These are phyloP conservation scores for Euthynnus affinis DNA, from an alignment of 2,797 vertebrate species.

Conservation along the genomic window DNA sequence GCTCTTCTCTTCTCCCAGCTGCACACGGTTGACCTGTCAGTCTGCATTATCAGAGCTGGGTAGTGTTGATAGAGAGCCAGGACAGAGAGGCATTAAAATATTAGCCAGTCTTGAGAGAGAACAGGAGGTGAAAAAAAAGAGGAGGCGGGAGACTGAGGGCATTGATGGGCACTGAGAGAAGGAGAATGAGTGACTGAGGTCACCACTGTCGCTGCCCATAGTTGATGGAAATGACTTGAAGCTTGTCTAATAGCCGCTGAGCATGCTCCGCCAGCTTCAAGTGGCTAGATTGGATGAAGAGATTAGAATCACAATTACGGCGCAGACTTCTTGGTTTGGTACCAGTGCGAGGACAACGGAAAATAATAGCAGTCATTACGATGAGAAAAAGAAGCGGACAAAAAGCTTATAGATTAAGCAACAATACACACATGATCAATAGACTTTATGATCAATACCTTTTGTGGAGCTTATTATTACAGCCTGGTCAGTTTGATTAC, in stretches of 20 bases:
- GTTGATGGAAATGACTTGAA: constrained; percentile 67
- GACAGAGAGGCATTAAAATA: constrained; percentile 68
- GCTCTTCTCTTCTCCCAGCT: constrained; percentile 43
- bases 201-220: constrained; percentile 34
- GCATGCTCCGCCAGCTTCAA: constrained; percentile 39
- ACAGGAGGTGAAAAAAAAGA: not conserved
- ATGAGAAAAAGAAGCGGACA: constrained; percentile 45
- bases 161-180: constrained; percentile 30
- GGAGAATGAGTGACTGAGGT: constrained; percentile 52
- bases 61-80: constrained; percentile 61
- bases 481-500: constrained; percentile 58
- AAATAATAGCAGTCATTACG: constrained; percentile 56
- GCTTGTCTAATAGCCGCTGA: constrained; percentile 45
- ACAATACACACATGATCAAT: constrained; percentile 66
- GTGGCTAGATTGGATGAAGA: constrained; percentile 54
- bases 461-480: constrained; percentile 51
- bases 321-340: constrained; percentile 20
- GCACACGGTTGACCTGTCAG: constrained; percentile 68
- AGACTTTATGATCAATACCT: constrained; percentile 62
- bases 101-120: constrained; percentile 56
- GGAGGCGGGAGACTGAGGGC: constrained; percentile 30
- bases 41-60: constrained; percentile 71
- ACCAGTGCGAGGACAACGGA: constrained; percentile 34
- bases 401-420: constrained; percentile 56
- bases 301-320: constrained; percentile 54